Base-by-base conservation (phyloP, 2,113 vertebrate species). In the Peromyscus maniculatus region DNA sequence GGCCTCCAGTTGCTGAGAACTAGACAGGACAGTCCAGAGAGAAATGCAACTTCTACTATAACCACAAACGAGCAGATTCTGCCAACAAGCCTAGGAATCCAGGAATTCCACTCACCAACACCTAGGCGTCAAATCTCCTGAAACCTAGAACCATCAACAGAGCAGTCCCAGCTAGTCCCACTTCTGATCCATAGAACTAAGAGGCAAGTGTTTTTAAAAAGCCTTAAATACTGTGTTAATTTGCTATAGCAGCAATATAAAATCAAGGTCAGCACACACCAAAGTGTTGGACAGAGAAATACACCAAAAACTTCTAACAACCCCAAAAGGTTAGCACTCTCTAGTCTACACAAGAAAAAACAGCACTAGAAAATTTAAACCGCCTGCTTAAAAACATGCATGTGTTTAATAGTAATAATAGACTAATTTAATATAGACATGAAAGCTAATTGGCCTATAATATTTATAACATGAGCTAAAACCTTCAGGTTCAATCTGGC, bases 261-360 rank as follows among this genome's bases (percentile, higher is more conserved):
- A 91, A 87, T 26, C 39, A 97, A 88, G 52, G 52, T 19, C 69
- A 94, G 43, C 36, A 88, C 36, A 71, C 39, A 59, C 49, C 12
- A 33, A 71, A 87, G 55, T 59, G 12, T 36, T 52, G 15, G 43
- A 74, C 4, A 62, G 0, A 46, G 28, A 21, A 95, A 93, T 64
- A 74, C 3, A 46, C 36, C 92, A 43, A 95, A 66, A 82, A 94
- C 89, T 97, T 43, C 80, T 8, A 77, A 82, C 22, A 64, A 64
- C 43, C 66, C 71, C 80, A 21, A 89, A 92, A 79, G 87, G 11
- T 89, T 77, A 82, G n/a, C 16, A 52, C 12, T 91, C 21, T 91
- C 26, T 49, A 46, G 80, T 94, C 91, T 77, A 96, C 26, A 82
- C 13, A 86, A 28, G 21, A 46, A 86, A 86, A 66, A 67, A 49